These are phyloP conservation scores for Aricia agestis DNA, from an alignment of 1,140 invertebrate species.

Conservation along the genomic window DNA sequence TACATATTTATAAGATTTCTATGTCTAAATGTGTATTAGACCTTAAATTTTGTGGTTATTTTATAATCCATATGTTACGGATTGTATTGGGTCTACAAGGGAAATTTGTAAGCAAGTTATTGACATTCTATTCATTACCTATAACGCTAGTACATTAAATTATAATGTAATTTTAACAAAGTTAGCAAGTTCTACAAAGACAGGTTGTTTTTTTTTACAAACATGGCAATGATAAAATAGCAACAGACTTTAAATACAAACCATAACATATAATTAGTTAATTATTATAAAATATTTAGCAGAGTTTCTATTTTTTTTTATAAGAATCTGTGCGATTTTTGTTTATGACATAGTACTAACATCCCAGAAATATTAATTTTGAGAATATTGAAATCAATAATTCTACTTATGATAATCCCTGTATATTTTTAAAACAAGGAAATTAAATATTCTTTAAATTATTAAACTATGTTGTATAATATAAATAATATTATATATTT, in stretches of 20 bases:
- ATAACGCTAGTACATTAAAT: too few species aligned
- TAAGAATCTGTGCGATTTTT: background rate
- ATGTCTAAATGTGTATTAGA: background rate
- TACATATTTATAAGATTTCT: background rate
- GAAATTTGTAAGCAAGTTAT: background rate
- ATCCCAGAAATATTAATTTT: background rate
- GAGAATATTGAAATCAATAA: background rate
- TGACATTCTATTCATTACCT: background rate
- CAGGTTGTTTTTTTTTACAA: background rate
- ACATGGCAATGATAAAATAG: background rate
- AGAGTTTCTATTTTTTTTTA: background rate
- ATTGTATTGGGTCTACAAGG: background rate
- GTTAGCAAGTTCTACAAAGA: too few species aligned
- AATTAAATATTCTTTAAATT: background rate
- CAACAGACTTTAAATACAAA: background rate
- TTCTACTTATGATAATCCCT: background rate
- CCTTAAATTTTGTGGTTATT: background rate
- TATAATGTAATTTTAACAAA: too few species aligned
- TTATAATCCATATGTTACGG: constrained; percentile 1
- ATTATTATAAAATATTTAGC: background rate
- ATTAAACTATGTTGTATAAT: background rate
- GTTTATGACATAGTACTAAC: background rate
- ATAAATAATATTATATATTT: background rate
- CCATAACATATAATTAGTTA: constrained; percentile 4
- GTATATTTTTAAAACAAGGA: background rate